Evolutionary conservation across 2,888 invertebrate genomes (phyloP).

Genomic region (Eupithecia vulgata): DNA sequence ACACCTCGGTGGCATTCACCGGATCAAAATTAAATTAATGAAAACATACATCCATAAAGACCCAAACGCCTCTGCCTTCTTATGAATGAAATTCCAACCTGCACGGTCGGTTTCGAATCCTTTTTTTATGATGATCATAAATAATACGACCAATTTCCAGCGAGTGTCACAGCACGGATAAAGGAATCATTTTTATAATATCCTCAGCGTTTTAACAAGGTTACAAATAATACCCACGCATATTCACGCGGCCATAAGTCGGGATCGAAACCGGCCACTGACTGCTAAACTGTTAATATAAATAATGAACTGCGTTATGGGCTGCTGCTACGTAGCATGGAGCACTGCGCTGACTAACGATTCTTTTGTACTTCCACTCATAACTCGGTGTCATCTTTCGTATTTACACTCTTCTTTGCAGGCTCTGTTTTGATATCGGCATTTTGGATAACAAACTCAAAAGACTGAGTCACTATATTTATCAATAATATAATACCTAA

Average conservation of each 20-base stretch:
- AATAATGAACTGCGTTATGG: slow-evolving; percentile 83
- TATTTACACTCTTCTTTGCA: slow-evolving; percentile 38
- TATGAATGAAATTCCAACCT: slow-evolving; percentile 85
- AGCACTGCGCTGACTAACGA: slow-evolving; percentile 78
- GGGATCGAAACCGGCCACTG: slow-evolving; percentile 76
- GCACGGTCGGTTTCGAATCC: slow-evolving; percentile 74
- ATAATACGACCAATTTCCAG: slow-evolving; percentile 82
- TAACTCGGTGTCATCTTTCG: slow-evolving; percentile 57
- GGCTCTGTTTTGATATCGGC: slow-evolving; percentile 47
- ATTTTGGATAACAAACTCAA: slow-evolving; percentile 23
- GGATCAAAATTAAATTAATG: slow-evolving; percentile 81
- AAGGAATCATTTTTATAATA: slow-evolving; percentile 84
- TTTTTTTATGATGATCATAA: slow-evolving; percentile 82
- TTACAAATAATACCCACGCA: slow-evolving; percentile 83
- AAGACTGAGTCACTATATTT: not conserved
- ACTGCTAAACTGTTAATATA: slow-evolving; percentile 84
- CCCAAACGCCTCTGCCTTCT: slow-evolving; percentile 83
- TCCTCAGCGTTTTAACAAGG: slow-evolving; percentile 82
- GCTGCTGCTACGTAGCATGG: slow-evolving; percentile 65
- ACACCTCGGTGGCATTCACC: slow-evolving; percentile 74
- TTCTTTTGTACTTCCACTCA: slow-evolving; percentile 70
- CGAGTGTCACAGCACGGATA: slow-evolving; percentile 82
- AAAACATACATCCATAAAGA: slow-evolving; percentile 83
- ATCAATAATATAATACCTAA: not conserved
- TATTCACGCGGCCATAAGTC: slow-evolving; percentile 82